Conservation (phyloP, 30 jellyfish, hydroid and myxozoan species). For the Morbakka virulenta region DNA sequence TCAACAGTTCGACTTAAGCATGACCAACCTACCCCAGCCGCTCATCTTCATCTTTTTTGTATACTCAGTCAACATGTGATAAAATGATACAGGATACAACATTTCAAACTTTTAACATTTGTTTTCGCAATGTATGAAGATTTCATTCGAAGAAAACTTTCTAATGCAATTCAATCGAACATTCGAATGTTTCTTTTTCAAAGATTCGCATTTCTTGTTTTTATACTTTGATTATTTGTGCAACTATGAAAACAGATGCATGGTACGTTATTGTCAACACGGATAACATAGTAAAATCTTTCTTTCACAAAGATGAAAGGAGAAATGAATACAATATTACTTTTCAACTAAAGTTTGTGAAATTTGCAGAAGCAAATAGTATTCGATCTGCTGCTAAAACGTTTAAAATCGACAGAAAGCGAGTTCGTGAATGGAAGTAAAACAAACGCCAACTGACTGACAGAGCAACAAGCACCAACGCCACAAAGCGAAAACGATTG, state of each 20-base stretch:
- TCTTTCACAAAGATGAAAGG: neutral
- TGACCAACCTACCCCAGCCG: neutral
- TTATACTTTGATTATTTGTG: neutral
- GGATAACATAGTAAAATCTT: constrained; percentile 3
- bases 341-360: neutral
- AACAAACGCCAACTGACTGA: neutral
- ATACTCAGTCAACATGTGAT: neutral
- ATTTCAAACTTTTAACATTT: neutral
- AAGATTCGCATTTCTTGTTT: neutral
- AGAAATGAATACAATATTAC: neutral
- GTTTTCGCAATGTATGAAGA: too few relatives aligned
- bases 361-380: neutral
- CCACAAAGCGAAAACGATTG: neutral
- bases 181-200: too few relatives aligned
- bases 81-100: neutral
- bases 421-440: neutral
- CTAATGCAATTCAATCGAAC: too few relatives aligned
- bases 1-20: neutral
- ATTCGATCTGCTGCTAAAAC: neutral
- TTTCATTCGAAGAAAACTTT: too few relatives aligned
- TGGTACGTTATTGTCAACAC: neutral
- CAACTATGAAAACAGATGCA: neutral
- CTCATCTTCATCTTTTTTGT: neutral
- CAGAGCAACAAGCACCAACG: constrained; percentile 6
- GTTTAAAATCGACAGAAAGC: constrained; percentile 2